Evolutionary conservation across 2,888 invertebrate genomes (phyloP), one percentile per base, ranked within the genome.

Genomic region (Glyphotaelius pellucidus): DNA sequence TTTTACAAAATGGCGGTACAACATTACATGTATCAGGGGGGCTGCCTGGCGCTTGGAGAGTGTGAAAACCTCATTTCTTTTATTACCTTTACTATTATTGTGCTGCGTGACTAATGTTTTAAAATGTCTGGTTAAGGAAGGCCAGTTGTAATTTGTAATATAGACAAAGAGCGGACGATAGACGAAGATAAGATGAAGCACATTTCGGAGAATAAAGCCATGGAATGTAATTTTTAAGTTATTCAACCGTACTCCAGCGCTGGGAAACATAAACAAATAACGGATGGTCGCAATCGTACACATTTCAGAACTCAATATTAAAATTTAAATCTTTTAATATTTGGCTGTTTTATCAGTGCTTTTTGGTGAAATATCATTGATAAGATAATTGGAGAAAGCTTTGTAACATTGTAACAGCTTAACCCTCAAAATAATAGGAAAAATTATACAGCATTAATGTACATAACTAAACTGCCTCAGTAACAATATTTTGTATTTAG

Each of bases 1-100:
- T 86, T 38, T 86, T 30, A 42, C 86, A n/a, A 86, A 86, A 86
- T 86, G 86, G 86, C 86, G 86, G 86, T 30, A 86, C 42, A n/a
- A n/a, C 42, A 86, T n/a, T 86, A n/a, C 42, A 42, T 19, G 86
- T 12, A n/a, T 85, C 30, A 30, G 15, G 25, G 25, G 4, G 31
- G 83, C 86, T 15, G 31, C 86, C 86, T 67, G 67, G 67, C 67
- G 67, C 67, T 38, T 42, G 86, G 30, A 42, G 30, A 42, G 38
- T 86, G 86, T 67, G 67, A 67, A 67, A 67, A 5, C 67, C 67
- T 67, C 67, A 67, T 67, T 67, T 67, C 67, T 67, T 67, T 67
- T 67, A 86, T 86, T 38, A 86, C 86, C 42, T 19, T 86, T 47
- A 12, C 30, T 47, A 86, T 86, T 86, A 86, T 86, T 86, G n/a